Evolutionary conservation across 2,888 invertebrate genomes (phyloP).

Genomic region (Cryptocephalus primarius): DNA sequence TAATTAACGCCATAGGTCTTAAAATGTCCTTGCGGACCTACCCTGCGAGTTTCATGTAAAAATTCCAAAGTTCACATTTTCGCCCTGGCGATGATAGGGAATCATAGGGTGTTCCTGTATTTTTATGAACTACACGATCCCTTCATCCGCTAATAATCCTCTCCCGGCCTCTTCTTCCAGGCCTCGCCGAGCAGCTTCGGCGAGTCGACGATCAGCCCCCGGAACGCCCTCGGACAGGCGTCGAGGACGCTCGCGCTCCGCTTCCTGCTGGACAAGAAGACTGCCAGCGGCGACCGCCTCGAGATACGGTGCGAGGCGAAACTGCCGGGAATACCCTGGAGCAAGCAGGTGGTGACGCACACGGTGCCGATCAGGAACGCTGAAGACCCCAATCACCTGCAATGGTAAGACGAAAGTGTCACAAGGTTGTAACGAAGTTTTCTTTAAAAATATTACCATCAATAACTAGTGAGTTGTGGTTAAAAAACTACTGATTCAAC

Average conservation of each 20-base stretch:
- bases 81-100: too few species aligned
- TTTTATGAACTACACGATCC: too few species aligned
- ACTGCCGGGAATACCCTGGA: neutral
- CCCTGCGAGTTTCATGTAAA: too few species aligned
- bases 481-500: too few species aligned
- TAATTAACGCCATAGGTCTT: too few species aligned
- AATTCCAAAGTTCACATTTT: too few species aligned
- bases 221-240: neutral
- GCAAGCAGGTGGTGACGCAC: neutral
- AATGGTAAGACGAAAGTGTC: neutral
- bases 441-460: too few species aligned
- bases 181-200: neutral
- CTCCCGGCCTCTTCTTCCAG: neutral
- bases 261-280: neutral
- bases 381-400: neutral
- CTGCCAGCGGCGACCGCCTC: neutral
- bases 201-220: neutral
- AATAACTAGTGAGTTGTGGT: too few species aligned
- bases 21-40: too few species aligned
- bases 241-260: neutral
- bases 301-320: neutral
- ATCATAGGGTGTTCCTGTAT: too few species aligned
- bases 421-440: too few species aligned
- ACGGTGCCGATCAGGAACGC: neutral
- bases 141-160: too few species aligned